Conservation (phyloP, 2,113 vertebrate species). For the Gasterosteus nipponicus region DNA sequence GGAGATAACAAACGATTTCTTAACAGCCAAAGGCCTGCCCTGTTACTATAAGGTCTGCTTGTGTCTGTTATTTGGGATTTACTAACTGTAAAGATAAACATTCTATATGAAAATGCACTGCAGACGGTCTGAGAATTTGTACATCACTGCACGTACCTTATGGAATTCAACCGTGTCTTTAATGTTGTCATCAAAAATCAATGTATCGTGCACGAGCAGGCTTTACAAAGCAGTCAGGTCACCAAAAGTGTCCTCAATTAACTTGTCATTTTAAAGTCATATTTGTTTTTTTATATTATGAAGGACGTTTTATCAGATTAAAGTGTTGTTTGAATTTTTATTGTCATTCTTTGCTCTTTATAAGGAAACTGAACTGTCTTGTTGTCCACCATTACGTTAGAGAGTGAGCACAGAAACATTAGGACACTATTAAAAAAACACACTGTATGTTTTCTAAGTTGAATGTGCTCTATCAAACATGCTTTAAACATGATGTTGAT, state of each 20-base stretch:
- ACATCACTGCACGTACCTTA: slow-evolving; percentile 1
- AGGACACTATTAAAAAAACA: not conserved
- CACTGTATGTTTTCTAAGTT: not conserved
- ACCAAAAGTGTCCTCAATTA: slow-evolving; percentile 20
- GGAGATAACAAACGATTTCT: slow-evolving; percentile 9
- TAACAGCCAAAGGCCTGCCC: not conserved
- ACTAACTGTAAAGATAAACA: slow-evolving; percentile 11
- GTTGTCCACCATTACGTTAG: not conserved
- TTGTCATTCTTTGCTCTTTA: not conserved
- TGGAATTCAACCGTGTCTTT: slow-evolving; percentile 1
- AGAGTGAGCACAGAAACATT: not conserved
- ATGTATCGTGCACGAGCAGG: slow-evolving; percentile 12
- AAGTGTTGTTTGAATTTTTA: slow-evolving; percentile 46
- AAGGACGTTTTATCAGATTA: slow-evolving; percentile 58
- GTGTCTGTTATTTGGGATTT: slow-evolving; percentile 8
- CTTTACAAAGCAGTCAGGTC: not conserved
- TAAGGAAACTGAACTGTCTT: not conserved
- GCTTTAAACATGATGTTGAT: not conserved
- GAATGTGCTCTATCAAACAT: not conserved
- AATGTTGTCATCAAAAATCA: slow-evolving; percentile 20
- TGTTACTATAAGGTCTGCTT: slow-evolving; percentile 8
- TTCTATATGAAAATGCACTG: slow-evolving; percentile 9
- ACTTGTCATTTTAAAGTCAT: slow-evolving; percentile 10
- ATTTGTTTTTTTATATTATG: slow-evolving; percentile 29
- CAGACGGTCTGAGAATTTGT: slow-evolving; percentile 15